phyloP scores from a whole-genome alignment of 2,113 vertebrate species.

The Anthoscopus minutus region DNA sequence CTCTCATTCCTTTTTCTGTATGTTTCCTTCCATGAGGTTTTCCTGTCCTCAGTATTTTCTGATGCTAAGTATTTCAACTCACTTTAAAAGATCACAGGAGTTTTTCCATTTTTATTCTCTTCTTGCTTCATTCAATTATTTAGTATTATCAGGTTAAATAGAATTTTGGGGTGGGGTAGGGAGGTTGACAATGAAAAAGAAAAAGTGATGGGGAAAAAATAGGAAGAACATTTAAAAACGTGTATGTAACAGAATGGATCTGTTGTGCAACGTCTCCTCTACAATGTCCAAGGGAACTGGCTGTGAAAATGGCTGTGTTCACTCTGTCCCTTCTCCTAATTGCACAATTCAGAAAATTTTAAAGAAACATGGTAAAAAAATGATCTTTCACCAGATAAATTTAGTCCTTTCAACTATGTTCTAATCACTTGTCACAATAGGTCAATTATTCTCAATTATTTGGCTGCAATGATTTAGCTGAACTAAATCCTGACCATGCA shows the following conservation, averaged over 20 bases:
- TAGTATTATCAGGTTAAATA: not conserved
- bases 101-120: not conserved
- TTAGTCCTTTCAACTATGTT: not conserved
- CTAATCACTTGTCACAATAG: not conserved
- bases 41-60: not conserved
- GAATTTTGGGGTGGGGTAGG: fast-evolving
- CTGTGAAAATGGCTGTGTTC: not conserved
- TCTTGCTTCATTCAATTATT: not conserved
- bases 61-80: not conserved
- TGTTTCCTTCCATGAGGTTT: not conserved
- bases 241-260: fast-evolving
- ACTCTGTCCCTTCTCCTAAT: not conserved
- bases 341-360: not conserved
- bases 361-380: not conserved
- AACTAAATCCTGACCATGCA: not conserved
- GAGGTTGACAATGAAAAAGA: not conserved
- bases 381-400: not conserved
- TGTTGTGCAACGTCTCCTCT: fast-evolving
- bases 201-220: not conserved
- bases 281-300: not conserved
- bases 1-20: not conserved
- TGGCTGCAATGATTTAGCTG: not conserved
- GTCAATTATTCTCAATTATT: not conserved
- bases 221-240: not conserved
- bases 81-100: not conserved